These are phyloP conservation scores for Myotis yumanensis DNA, from an alignment of 2,113 vertebrate species.

Conservation along the genomic window DNA sequence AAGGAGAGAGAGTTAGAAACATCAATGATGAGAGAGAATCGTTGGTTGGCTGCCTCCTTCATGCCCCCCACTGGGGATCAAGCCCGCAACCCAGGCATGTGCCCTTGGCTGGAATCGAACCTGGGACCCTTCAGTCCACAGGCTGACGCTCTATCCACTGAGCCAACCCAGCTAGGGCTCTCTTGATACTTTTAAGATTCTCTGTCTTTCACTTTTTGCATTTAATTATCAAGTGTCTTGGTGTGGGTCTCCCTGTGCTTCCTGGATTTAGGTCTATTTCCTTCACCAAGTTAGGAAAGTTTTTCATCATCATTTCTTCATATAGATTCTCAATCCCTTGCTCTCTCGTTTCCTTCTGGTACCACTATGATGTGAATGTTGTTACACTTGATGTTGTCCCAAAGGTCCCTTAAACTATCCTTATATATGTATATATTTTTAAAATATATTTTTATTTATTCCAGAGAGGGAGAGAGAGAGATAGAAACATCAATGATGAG, in stretches of 20 bases:
- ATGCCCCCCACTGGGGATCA: no score
- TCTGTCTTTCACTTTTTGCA: not conserved
- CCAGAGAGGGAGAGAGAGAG: no score
- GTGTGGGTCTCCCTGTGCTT: not conserved
- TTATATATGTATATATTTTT: not conserved
- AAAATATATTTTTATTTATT: no score
- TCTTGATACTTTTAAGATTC: not conserved
- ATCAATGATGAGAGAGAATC: no score
- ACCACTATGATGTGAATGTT: not conserved
- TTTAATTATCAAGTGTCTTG: not conserved
- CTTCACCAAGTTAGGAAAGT: not conserved
- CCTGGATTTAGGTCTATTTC: not conserved
- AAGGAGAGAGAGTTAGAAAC: no score
- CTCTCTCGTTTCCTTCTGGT: not conserved
- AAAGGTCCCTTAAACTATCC: not conserved
- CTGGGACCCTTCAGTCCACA: no score
- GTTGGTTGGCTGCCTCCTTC: no score
- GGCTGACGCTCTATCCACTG: no score
- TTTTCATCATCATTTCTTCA: not conserved
- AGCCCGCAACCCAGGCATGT: no score
- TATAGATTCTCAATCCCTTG: not conserved
- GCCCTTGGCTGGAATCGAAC: no score
- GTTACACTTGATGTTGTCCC: not conserved
- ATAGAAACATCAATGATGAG: no score
- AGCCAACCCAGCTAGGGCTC: not conserved